A percentile compares a stretch with the other conserved stretches of the same genome.
Evolutionary conservation across 2,113 vertebrate species (phyloP).

Genomic region (Sinocyclocheilus maitianheensis): DNA sequence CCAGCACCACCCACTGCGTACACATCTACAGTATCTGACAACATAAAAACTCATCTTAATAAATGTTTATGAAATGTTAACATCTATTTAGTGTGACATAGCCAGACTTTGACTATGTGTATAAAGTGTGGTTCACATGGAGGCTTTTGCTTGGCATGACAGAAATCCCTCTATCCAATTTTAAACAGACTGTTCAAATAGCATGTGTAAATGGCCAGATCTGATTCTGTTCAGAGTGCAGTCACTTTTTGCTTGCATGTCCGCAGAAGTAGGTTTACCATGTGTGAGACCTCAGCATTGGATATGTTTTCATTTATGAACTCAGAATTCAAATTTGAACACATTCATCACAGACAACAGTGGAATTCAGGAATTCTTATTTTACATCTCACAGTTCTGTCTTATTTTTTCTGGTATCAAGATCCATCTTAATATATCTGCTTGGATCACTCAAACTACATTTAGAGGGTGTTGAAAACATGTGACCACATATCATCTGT

Average conservation of each 20-base stretch:
- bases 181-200: too few species aligned
- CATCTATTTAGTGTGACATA: background rate
- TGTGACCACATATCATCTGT: background rate
- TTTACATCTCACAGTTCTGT: background rate
- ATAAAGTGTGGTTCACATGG: background rate
- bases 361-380: background rate
- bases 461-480: background rate
- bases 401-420: background rate
- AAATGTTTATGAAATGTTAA: background rate
- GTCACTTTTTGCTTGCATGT: too few species aligned
- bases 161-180: too few species aligned
- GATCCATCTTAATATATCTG: background rate
- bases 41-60: background rate
- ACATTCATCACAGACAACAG: background rate
- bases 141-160: background rate
- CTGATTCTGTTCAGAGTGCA: too few species aligned
- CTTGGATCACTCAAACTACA: background rate
- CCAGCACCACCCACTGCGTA: background rate
- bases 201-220: too few species aligned
- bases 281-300: too few species aligned
- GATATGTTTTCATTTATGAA: background rate
- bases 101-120: background rate
- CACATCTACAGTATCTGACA: background rate
- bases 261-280: background rate
- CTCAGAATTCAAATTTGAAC: background rate